phyloP scores from a whole-genome alignment of 2,797 vertebrate genomes.

The Pristis pectinata region DNA sequence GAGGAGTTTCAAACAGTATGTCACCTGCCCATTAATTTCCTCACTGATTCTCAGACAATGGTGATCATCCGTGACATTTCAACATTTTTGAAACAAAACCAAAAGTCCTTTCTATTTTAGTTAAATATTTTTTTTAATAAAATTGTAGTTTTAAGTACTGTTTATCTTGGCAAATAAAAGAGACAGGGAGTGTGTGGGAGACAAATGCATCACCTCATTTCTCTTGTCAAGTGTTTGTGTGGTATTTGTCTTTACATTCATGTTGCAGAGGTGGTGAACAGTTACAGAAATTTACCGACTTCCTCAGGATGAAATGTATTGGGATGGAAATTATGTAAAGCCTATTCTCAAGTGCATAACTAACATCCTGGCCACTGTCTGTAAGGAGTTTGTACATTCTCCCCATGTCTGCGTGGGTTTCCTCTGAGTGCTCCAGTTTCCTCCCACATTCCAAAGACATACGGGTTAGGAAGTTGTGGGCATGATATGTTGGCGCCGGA shows the following conservation, averaged over 20 bases:
- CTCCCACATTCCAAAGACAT: no score
- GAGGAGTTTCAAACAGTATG: background rate
- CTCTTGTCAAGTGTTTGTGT: background rate
- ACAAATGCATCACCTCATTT: background rate
- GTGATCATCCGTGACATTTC: background rate
- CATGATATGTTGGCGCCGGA: no score
- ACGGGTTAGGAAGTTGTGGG: no score
- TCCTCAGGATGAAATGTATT: background rate
- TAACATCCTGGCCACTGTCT: no score
- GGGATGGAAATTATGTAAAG: background rate
- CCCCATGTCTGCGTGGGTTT: no score
- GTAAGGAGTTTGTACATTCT: no score
- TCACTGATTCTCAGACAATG: background rate
- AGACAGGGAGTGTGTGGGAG: background rate
- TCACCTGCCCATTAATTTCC: background rate
- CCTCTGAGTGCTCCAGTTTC: no score
- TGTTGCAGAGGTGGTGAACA: background rate
- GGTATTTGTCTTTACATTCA: background rate
- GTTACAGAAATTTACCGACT: background rate
- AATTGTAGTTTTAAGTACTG: background rate
- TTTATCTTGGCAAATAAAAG: conserved; percentile 9
- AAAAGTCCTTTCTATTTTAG: background rate
- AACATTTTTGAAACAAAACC: background rate
- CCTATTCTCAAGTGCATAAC: no score
- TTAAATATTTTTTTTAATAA: background rate